A percentile compares a stretch with the other conserved stretches of the same genome.
Evolutionary conservation across 1,140 invertebrate species (phyloP).

Genomic region (Danaus melanippus): DNA sequence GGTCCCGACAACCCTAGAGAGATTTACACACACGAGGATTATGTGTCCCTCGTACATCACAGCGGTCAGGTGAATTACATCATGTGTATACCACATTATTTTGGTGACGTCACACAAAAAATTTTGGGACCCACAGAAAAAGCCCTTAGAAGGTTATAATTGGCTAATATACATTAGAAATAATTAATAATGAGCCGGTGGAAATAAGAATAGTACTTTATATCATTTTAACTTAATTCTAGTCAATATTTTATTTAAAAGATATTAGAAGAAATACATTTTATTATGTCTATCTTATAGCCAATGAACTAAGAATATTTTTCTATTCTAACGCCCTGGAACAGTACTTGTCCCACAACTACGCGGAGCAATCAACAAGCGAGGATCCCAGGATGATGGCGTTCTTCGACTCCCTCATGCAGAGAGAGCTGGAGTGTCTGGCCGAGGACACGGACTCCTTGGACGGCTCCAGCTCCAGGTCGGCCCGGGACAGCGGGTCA

Average conservation of each 20-base stretch:
- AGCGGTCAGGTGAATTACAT: conserved; percentile 75
- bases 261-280: too few species aligned
- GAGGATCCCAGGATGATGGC: conserved; percentile 97
- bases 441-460: conserved; percentile 71
- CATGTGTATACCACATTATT: not conserved
- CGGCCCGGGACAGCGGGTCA: conserved; percentile 25
- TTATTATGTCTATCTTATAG: too few species aligned
- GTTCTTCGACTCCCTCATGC: conserved; percentile 94
- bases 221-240: too few species aligned
- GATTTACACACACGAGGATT: conserved; percentile 90
- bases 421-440: conserved; percentile 89
- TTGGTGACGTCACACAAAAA: too few species aligned
- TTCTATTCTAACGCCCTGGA: not conserved
- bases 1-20: conserved; percentile 80
- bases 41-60: conserved; percentile 85
- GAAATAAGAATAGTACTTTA: not conserved
- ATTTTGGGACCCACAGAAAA: too few species aligned
- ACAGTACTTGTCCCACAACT: conserved; percentile 83
- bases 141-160: too few species aligned
- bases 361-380: conserved; percentile 85
- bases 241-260: too few species aligned
- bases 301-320: too few species aligned
- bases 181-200: too few species aligned
- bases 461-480: conserved; percentile 44
- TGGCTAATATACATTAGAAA: too few species aligned